These are phyloP conservation scores for Neopipo cinnamomea DNA, from an alignment of 2,113 vertebrate species.

Conservation along the genomic window DNA sequence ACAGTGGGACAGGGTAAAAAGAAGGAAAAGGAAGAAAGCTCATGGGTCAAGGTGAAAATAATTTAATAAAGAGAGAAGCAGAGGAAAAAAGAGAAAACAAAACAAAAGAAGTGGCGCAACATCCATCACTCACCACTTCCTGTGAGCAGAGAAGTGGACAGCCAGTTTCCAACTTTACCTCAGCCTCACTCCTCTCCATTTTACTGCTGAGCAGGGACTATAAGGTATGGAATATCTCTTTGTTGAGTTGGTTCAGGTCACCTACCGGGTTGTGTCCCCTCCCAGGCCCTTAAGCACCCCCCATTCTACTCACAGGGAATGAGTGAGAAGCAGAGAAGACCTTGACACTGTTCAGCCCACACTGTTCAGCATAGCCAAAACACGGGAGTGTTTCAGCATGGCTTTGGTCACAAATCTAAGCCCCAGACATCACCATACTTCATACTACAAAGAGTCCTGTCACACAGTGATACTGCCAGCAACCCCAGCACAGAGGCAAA, in stretches of 20 bases:
- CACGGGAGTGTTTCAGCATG: accelerated
- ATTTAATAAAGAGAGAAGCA: neutral
- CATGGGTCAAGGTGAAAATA: neutral
- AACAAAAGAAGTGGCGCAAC: neutral
- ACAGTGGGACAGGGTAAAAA: neutral
- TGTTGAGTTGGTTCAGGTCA: neutral
- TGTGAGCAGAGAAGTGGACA: neutral
- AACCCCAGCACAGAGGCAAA: neutral
- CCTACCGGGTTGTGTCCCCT: neutral
- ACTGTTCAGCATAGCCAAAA: neutral
- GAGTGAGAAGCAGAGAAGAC: neutral
- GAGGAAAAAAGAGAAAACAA: neutral
- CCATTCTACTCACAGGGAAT: accelerated
- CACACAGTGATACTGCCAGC: accelerated
- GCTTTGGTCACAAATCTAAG: neutral
- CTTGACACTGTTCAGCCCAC: neutral
- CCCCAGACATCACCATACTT: neutral
- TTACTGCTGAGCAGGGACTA: neutral
- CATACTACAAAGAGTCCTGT: accelerated
- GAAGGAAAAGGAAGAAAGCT: neutral
- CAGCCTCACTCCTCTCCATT: neutral
- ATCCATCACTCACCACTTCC: neutral
- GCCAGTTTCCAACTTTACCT: neutral
- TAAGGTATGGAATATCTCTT: neutral
- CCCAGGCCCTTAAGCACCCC: accelerated